These are phyloP conservation scores for Astyanax mexicanus DNA, from an alignment of 2,797 vertebrate species.

Conservation along the genomic window DNA sequence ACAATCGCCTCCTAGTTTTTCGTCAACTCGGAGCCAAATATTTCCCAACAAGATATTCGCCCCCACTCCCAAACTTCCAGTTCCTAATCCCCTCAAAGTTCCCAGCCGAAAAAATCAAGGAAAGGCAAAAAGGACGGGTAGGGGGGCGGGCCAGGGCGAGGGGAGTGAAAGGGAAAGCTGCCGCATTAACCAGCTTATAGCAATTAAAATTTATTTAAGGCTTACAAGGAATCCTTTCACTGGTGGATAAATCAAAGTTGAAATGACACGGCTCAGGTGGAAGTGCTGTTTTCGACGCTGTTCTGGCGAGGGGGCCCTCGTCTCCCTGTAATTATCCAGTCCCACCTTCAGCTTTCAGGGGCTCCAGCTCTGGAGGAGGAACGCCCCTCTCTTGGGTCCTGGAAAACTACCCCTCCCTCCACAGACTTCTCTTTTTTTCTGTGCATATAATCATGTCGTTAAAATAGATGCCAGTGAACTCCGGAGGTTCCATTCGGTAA, in stretches of 20 bases:
- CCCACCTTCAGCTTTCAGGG: conserved; percentile 62
- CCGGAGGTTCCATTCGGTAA: conserved; percentile 32
- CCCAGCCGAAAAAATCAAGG: conserved; percentile 62
- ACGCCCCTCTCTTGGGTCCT: conserved; percentile 40
- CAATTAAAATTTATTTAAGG: conserved; percentile 84
- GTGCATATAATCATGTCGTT: conserved; percentile 48
- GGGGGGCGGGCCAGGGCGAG: neutral
- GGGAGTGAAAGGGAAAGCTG: conserved; percentile 47
- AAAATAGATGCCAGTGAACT: conserved; percentile 49
- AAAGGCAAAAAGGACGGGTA: conserved; percentile 8
- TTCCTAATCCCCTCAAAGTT: conserved; percentile 76
- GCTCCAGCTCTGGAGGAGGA: conserved; percentile 57
- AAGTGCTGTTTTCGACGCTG: conserved; percentile 57
- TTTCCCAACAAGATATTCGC: conserved; percentile 59
- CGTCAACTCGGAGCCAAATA: conserved; percentile 45
- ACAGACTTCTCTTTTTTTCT: neutral
- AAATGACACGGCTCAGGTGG: conserved; percentile 67
- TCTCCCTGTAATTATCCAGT: conserved; percentile 78
- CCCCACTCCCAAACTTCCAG: conserved; percentile 28
- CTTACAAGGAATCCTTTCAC: conserved; percentile 80
- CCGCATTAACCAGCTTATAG: conserved; percentile 78
- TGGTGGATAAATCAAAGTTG: conserved; percentile 75
- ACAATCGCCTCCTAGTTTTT: conserved; percentile 44
- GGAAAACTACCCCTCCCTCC: conserved; percentile 40
- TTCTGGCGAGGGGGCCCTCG: conserved; percentile 69